A percentile compares a stretch with the other conserved stretches of the same genome.
These are phyloP conservation scores for Choreutis nemorana DNA, from an alignment of 2,888 invertebrate genomes.

Conservation along the genomic window DNA sequence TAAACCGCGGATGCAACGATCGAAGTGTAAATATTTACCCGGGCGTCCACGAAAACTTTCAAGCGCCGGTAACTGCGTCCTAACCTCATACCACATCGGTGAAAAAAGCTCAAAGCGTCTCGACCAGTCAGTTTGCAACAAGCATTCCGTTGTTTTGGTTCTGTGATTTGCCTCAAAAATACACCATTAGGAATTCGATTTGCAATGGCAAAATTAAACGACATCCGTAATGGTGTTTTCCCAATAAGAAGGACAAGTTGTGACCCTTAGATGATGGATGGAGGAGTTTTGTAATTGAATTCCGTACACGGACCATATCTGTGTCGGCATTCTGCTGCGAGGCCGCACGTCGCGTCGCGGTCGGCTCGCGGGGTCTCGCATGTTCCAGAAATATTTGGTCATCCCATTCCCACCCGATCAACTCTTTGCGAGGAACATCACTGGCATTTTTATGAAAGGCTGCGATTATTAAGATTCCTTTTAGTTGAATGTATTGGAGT, in stretches of 20 bases:
- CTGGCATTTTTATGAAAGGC: conserved; percentile 47
- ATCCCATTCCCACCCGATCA: conserved; percentile 37
- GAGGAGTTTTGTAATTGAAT: conserved; percentile 47
- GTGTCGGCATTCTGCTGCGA: conserved; percentile 25
- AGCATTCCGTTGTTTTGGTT: conserved; percentile 8
- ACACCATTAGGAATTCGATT: too few relatives aligned
- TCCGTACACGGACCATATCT: conserved; percentile 34
- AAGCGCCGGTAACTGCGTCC: conserved; percentile 37
- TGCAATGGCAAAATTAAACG: too few relatives aligned
- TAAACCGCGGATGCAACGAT: conserved; percentile 36
- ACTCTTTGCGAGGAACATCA: conserved; percentile 30
- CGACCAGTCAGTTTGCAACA: conserved; percentile 16
- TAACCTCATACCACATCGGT: conserved; percentile 26
- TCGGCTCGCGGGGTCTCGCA: conserved; percentile 50
- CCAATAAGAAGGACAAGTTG: too few relatives aligned
- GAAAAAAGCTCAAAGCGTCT: conserved; percentile 31
- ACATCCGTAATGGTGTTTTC: too few relatives aligned
- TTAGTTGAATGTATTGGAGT: too few relatives aligned
- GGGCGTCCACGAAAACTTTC: conserved; percentile 43
- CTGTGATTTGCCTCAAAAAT: conserved; percentile 11
- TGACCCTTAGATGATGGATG: conserved; percentile 26
- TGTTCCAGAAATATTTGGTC: conserved; percentile 50
- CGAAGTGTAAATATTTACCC: conserved; percentile 52
- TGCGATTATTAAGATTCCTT: too few relatives aligned
- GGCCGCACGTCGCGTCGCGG: conserved; percentile 39